phyloP scores from a whole-genome alignment of 1,140 invertebrate species.

The Pseudomyrmex sp. region DNA sequence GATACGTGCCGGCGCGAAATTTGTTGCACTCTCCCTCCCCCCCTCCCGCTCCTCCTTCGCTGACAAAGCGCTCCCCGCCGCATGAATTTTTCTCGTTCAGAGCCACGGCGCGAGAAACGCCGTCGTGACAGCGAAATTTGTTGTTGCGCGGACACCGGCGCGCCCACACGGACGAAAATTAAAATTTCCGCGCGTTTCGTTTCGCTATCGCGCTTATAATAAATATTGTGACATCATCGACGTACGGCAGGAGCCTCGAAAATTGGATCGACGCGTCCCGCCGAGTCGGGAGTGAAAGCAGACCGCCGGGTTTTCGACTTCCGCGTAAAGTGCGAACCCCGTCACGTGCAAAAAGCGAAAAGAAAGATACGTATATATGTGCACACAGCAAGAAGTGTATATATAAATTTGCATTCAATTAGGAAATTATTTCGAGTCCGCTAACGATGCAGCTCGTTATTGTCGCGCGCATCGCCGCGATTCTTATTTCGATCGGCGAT shows the following conservation, averaged over 20 bases:
- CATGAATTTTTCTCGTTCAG: constrained; percentile 11
- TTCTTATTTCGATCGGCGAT: constrained; percentile 63
- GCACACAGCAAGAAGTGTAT: neutral
- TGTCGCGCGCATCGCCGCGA: constrained; percentile 43
- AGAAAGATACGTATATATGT: too few species aligned
- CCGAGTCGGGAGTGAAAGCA: neutral
- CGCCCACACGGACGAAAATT: neutral
- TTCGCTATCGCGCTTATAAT: constrained; percentile 8
- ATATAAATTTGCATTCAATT: constrained; percentile 59
- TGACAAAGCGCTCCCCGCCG: constrained; percentile 24
- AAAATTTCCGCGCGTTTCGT: constrained; percentile 2
- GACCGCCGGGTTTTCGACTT: constrained; percentile 1
- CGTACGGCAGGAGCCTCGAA: neutral
- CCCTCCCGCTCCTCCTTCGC: neutral
- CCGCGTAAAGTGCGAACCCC: neutral
- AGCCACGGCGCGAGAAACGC: neutral
- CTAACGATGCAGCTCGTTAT: constrained; percentile 61
- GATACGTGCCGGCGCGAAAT: constrained; percentile 52
- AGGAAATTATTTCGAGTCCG: constrained; percentile 39
- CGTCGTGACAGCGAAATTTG: neutral
- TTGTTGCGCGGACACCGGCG: neutral
- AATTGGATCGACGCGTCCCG: constrained; percentile 4
- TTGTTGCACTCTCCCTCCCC: neutral
- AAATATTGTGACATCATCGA: constrained; percentile 32
- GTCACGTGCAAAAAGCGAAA: neutral